A percentile compares a stretch with the other conserved stretches of the same genome.
Evolutionary conservation across 2,113 vertebrate species (phyloP).

Genomic region (Tretioscincus oriximinensis): DNA sequence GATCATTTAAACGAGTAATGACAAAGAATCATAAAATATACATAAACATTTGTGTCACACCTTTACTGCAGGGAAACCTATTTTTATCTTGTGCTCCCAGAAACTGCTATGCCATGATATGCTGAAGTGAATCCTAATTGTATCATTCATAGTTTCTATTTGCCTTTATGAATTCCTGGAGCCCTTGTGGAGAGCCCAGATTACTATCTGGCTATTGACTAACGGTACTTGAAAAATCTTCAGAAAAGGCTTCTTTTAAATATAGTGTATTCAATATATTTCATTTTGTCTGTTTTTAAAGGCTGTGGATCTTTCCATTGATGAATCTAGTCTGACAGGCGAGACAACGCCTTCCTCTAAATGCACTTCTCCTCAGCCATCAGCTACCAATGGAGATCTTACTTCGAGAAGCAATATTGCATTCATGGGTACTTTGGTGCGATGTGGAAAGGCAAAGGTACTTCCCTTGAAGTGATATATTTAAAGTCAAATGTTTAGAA

Average conservation of each 20-base stretch:
- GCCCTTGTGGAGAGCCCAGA: too few relatives aligned
- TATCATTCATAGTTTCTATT: too few relatives aligned
- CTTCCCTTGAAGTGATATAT: background rate
- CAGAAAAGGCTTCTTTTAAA: background rate
- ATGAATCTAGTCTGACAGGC: slow-evolving; percentile 95
- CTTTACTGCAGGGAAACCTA: background rate
- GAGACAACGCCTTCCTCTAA: slow-evolving; percentile 92
- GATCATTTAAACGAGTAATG: too few relatives aligned
- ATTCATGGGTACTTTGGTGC: slow-evolving; percentile 98
- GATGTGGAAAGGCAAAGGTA: slow-evolving; percentile 97
- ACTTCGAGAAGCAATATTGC: slow-evolving; percentile 94
- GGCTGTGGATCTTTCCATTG: slow-evolving; percentile 89
- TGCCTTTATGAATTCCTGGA: too few relatives aligned
- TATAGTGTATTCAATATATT: background rate
- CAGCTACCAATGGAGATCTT: slow-evolving; percentile 84
- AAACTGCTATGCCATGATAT: too few relatives aligned
- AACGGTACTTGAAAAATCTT: background rate
- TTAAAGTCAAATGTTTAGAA: background rate
- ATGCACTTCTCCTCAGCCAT: slow-evolving; percentile 79
- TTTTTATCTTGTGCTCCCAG: too few relatives aligned
- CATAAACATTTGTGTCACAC: background rate
- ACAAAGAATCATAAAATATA: too few relatives aligned
- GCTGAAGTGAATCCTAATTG: too few relatives aligned
- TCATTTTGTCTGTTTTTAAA: slow-evolving; percentile 52
- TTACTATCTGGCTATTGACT: background rate